Evolutionary conservation across 2,888 invertebrate species (phyloP).

Genomic region (Orthosia incerta): DNA sequence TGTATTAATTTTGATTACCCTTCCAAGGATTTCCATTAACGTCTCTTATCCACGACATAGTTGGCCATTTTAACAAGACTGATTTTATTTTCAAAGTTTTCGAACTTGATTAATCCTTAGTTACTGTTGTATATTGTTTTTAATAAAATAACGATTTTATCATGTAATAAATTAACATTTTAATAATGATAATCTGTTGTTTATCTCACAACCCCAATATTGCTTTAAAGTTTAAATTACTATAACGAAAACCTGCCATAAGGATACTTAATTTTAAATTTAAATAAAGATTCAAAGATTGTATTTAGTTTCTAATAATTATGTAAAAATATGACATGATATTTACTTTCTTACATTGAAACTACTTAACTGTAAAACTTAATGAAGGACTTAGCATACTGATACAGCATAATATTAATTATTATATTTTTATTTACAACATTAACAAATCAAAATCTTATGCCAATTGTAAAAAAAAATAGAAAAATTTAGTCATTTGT

Average conservation of each 20-base stretch:
- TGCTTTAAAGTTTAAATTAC: background rate
- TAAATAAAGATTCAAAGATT: background rate
- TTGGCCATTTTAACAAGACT: conserved; percentile 92
- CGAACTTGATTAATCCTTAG: conserved; percentile 88
- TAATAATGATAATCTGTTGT: conserved; percentile 71
- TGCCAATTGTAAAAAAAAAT: conserved; percentile 18
- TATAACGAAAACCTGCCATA: background rate
- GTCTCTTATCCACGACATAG: conserved; percentile 81
- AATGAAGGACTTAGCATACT: conserved; percentile 2
- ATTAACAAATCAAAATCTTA: conserved; percentile 27
- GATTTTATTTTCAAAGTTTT: conserved; percentile 89
- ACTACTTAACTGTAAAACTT: background rate
- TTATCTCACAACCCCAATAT: conserved; percentile 49
- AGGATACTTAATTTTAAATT: conserved; percentile 8
- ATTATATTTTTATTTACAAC: conserved; percentile 50
- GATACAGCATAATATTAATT: conserved; percentile 4
- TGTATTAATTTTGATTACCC: conserved; percentile 74
- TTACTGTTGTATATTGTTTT: conserved; percentile 90
- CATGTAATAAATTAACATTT: conserved; percentile 91
- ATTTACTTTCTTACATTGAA: conserved; percentile 12
- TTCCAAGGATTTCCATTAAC: conserved; percentile 82
- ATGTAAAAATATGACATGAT: background rate
- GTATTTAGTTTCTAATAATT: background rate
- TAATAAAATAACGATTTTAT: conserved; percentile 88
- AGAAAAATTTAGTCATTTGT: background rate